phyloP scores from a whole-genome alignment of 2,113 vertebrate genomes.

The Oreochromis spilurus region DNA sequence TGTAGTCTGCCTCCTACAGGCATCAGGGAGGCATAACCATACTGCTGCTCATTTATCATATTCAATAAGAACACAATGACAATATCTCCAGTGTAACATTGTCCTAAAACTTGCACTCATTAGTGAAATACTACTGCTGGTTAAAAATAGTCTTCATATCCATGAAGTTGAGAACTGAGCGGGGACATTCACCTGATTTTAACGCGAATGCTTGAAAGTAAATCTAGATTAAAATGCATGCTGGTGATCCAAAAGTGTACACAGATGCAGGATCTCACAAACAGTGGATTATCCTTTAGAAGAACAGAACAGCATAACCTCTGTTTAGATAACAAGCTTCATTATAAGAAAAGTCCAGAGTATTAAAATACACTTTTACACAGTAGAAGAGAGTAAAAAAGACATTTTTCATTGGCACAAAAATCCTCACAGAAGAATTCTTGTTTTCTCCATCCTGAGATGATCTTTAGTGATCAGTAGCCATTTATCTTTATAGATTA shows the following conservation, averaged over 20 bases:
- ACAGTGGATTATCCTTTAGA: neutral
- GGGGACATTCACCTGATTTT: conserved; percentile 10
- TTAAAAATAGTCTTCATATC: neutral
- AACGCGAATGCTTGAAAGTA: conserved; percentile 15
- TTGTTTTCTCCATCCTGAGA: conserved; percentile 46
- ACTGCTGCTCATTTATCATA: neutral
- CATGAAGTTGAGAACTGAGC: neutral
- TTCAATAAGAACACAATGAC: neutral
- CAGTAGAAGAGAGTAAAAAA: conserved; percentile 65
- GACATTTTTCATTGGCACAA: conserved; percentile 60
- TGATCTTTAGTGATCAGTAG: conserved; percentile 61
- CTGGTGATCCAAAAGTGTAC: neutral
- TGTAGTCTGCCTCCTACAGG: neutral
- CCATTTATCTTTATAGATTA: conserved; percentile 28
- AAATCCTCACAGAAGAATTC: conserved; percentile 49
- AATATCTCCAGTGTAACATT: conserved; percentile 46
- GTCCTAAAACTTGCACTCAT: neutral
- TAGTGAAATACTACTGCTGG: neutral
- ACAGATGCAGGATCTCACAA: neutral
- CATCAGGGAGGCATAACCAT: neutral
- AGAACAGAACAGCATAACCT: conserved; percentile 10
- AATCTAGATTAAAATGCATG: neutral
- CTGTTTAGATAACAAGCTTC: neutral
- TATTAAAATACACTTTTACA: conserved; percentile 67
- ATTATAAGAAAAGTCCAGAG: conserved; percentile 28